Percentiles rank a stretch among this genome's conserved stretches.
Evolutionary conservation across 2,113 vertebrate genomes (phyloP).

Genomic region (Vulpes lagopus): DNA sequence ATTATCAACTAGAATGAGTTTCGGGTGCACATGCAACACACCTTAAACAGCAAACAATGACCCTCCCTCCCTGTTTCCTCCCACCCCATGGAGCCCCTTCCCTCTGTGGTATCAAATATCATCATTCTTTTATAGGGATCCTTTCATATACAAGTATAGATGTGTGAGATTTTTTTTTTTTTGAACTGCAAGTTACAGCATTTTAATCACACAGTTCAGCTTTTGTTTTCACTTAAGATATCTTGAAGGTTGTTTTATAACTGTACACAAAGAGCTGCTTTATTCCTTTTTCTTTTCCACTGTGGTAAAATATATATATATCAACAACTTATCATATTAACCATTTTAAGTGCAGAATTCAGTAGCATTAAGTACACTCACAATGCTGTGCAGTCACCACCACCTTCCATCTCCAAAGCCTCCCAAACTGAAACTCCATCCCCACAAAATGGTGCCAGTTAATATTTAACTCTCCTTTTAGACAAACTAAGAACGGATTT

Average conservation of each 20-base stretch:
- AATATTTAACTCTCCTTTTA: background rate
- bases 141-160: background rate
- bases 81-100: background rate
- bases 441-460: background rate
- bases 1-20: background rate
- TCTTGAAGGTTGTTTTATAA: background rate
- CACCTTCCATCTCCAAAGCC: background rate
- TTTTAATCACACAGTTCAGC: background rate
- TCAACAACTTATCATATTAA: background rate
- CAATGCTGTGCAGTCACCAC: background rate
- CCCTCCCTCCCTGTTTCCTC: background rate
- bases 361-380: background rate
- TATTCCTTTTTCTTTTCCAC: background rate
- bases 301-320: background rate
- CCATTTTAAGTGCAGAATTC: background rate
- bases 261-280: background rate
- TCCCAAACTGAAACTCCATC: background rate
- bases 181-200: background rate
- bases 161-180: rapidly evolving
- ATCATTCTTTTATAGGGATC: background rate
- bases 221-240: background rate
- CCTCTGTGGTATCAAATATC: background rate
- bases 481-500: background rate
- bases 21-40: background rate
- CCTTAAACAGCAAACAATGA: background rate